Base-by-base conservation (phyloP, 2,797 vertebrate species). In the Monodelphis domestica region DNA sequence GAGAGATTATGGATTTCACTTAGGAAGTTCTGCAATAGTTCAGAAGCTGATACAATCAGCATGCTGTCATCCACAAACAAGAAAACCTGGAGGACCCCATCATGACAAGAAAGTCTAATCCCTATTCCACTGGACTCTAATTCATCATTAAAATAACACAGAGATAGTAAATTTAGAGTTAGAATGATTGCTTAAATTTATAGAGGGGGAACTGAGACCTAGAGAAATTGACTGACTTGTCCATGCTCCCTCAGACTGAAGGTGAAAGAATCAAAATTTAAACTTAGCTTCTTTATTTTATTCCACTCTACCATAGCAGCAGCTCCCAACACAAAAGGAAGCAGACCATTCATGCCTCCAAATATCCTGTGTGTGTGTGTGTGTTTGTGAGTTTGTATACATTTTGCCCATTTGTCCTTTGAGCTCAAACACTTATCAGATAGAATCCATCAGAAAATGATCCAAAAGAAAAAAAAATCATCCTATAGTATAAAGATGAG, bases 61-160 rank as follows among this genome's bases (percentile, higher is more conserved):
- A 45, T 45, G 45, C 45, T 78, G 15, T 7, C 33, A n/a, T 63
- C 30, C 38, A 70, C 15, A 21, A 38, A 38, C 33, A 78, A 78
- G 38, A 45, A 17, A 38, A 78, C 63, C 1, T 78, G 0, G n/a
- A 45, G 26, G 21, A 45, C 38, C 38, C 9, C 9, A 78, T 11
- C 38, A 26, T 26, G 4, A 7, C 38, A 78, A 45, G 21, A 7
- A 3, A 78, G 9, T 78, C 21, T 78, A 45, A 45, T 78, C 7
- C 38, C 7, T 78, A 45, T 45, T 93, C 91, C 89, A 54, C n/a
- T n/a, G n/a, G n/a, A n/a, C 87, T 97, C 96, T 95, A 94, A 97
- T 96, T 97, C 97, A 94, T 96, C 89, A 95, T 96, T 98, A 98
- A 98, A 96, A 97, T 96, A n/a, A n/a, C n/a, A 97, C 97, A 98